Evolutionary conservation across 1,140 invertebrate species (phyloP), one percentile per base, ranked within the genome.

Genomic region (Lamellibrachia luymesi): DNA sequence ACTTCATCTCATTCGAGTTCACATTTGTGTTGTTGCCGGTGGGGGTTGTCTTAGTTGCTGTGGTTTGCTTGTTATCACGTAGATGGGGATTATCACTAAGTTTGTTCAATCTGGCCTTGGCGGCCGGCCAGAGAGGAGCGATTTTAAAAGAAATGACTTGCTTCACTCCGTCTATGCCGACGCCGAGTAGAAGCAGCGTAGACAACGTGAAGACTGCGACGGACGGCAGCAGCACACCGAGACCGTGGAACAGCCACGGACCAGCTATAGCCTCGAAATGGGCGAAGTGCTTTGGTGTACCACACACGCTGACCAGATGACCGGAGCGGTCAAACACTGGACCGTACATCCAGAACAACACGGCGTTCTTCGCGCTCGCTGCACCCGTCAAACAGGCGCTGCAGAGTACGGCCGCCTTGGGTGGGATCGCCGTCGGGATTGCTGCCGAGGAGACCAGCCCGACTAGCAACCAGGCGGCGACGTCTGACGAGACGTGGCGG

Each of bases 401-500:
- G 90, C 27, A 91, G 90, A 51, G 4, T 0, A 49, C 50, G 27
- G 27, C 50, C 90, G 90, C 13, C 90, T 91, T 50, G 90, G 90
- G 38, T 4, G 90, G 13, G 90, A 49, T 91, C 50, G 49, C 50
- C 4, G 91, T 51, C 52, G 25, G 93, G 92, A 17, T 17, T 50
- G 51, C 93, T 64, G 93, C 91, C 93, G 50, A 92, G 92, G 38
- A 90, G 27, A 64, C 51, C 22, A 93, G 50, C 49, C 90, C 52
- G 10, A 93, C 52, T 4, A 93, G 52, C 92, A 93, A 4, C 93
- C 93, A 93, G 10, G 17, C 90, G 13, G 90, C 90, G 17, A 91
- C 90, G 90, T 91, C 93, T 49, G 51, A 52, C 6, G 92, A 50
- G 6, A 92, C 93, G 64, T 94, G 93, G 50, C 94, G 93, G 10